Evolutionary conservation across 23 tunicate genomes (phyloP), one percentile per base, ranked within the genome.

Genomic region (Phallusia fumigata): DNA sequence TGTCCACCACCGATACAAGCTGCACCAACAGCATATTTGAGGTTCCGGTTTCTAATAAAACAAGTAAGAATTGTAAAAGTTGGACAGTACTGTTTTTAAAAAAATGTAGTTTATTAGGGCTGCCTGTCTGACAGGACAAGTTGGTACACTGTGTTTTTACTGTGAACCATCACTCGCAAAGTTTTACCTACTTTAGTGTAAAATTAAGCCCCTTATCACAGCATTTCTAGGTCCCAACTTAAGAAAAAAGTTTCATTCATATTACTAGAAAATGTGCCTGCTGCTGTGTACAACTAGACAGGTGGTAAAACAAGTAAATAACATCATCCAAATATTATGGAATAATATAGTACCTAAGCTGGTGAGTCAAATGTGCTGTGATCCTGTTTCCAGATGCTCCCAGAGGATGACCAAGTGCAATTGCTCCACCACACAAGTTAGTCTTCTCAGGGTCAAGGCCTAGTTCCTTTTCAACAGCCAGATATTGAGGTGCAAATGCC

Each of bases 1-100:
- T 97, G 99, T 0, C 99, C 99, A 34, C 99, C 99, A 21, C 99
- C 99, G 40, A 97, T 97, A 72, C 99, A 97, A 32, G 99, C 99
- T 18, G 99, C 93, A 19, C 99, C 99, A 33, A 97, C 88, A 30
- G 99, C 97, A 80, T 92, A 97, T 79, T 92, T 97, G 64, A 89
- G 83, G 53, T 81, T 85, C 30, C 83, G 85, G 2, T 65, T 40
- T 5, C 69, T 58, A 24, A 21, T 40, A 40, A 40, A 40, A 40
- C 47, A 40, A 40, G 47, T 40, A 3, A 3, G 5, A 10, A 40
- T 40, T 40, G 47, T 3, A n/a, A n/a, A n/a, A n/a, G n/a, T n/a
- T n/a, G n/a, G n/a, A n/a, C n/a, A n/a, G n/a, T n/a, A n/a, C n/a
- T 18, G 65, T 53, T 53, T 53, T 53, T 19, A 53, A 53, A 19